A percentile compares a stretch with the other conserved stretches of the same genome.
Evolutionary conservation across 2,113 vertebrate genomes (phyloP).

Genomic region (Recurvirostra avosetta): DNA sequence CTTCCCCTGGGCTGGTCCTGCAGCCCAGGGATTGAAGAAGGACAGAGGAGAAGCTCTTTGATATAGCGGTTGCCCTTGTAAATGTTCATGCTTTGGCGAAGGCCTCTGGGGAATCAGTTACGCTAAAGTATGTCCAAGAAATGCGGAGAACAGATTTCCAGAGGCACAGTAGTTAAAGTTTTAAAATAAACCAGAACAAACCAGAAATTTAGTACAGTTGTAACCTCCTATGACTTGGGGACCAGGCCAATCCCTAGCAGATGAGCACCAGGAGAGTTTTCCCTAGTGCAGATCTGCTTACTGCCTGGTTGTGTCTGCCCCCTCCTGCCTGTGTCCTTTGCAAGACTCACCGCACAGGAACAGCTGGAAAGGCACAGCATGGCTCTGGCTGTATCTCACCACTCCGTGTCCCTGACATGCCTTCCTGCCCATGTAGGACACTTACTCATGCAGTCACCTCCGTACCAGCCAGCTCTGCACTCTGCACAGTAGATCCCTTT

Average conservation of each 20-base stretch:
- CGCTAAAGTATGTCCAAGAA: background rate
- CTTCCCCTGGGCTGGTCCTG: background rate
- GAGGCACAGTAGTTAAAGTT: background rate
- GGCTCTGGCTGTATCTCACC: background rate
- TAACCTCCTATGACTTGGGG: background rate
- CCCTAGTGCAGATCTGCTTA: background rate
- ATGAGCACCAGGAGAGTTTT: background rate
- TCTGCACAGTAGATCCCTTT: slow-evolving; percentile 89
- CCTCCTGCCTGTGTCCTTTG: background rate
- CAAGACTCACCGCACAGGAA: background rate
- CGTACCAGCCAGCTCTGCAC: slow-evolving; percentile 94
- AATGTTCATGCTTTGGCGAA: background rate
- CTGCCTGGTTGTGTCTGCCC: background rate
- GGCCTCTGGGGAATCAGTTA: background rate
- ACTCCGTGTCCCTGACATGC: background rate
- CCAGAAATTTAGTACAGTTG: background rate
- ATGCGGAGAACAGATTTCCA: background rate
- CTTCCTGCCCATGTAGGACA: background rate
- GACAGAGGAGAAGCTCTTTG: background rate
- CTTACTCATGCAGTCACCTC: slow-evolving; percentile 97
- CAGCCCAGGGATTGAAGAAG: background rate
- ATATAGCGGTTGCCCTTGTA: background rate
- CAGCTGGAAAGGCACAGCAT: background rate
- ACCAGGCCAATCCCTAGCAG: background rate
- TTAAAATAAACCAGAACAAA: slow-evolving; percentile 6